These are phyloP conservation scores for Tympanuchus pallidicinctus DNA, from an alignment of 2,113 vertebrate species.

Conservation along the genomic window DNA sequence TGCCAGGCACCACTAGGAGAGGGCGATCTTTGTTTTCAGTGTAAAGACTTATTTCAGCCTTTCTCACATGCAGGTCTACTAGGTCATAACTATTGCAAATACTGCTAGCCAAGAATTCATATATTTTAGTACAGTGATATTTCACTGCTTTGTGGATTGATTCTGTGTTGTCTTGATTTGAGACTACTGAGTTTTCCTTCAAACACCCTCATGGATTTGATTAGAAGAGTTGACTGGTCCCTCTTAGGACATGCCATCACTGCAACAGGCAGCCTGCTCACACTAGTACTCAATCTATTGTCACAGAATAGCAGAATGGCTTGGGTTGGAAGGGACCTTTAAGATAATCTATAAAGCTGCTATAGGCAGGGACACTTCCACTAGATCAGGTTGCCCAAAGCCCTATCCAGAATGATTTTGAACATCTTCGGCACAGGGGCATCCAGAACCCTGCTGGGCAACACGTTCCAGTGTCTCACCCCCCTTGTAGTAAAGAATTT, in stretches of 20 bases:
- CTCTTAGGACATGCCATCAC: slow-evolving; percentile 3
- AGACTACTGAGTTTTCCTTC: background rate
- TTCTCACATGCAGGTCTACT: background rate
- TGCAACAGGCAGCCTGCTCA: slow-evolving; percentile 2
- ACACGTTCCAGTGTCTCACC: too few relatives aligned
- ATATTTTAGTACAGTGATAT: background rate
- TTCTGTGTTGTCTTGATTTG: background rate
- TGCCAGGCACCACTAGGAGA: background rate
- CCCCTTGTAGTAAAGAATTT: too few relatives aligned
- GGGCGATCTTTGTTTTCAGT: background rate
- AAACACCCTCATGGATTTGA: background rate
- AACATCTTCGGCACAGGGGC: too few relatives aligned
- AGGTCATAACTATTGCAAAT: background rate
- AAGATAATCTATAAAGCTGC: too few relatives aligned
- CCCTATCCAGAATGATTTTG: too few relatives aligned
- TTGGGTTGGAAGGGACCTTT: too few relatives aligned
- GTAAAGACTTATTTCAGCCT: background rate
- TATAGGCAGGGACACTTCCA: too few relatives aligned
- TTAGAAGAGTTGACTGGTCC: background rate
- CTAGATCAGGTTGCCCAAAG: too few relatives aligned
- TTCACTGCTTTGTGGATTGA: background rate
- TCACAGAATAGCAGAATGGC: background rate
- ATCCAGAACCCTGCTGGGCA: too few relatives aligned
- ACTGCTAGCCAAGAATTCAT: background rate
- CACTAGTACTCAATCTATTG: slow-evolving; percentile 7